These are phyloP conservation scores for Oscheius sp. DNA, from an alignment of 2,888 invertebrate species.

Conservation along the genomic window DNA sequence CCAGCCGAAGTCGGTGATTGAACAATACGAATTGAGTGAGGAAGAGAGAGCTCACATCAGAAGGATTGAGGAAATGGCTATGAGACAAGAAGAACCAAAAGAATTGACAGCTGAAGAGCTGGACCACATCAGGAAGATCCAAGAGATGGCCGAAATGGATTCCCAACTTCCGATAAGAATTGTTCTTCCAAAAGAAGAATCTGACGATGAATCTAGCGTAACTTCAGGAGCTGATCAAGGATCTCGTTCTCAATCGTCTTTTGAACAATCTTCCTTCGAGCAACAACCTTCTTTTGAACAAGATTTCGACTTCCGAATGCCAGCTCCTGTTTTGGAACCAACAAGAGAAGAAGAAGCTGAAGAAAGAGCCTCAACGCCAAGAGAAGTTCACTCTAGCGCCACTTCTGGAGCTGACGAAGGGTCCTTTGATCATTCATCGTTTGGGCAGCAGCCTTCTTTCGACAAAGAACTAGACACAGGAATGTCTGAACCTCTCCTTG, in stretches of 20 bases:
- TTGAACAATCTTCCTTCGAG: constrained; percentile 11
- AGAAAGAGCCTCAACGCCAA: not conserved
- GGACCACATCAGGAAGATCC: constrained; percentile 28
- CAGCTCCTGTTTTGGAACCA: constrained; percentile 24
- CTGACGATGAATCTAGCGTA: constrained; percentile 21
- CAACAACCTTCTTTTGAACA: constrained; percentile 19
- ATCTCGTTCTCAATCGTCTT: constrained; percentile 16
- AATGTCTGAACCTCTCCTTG: constrained; percentile 17
- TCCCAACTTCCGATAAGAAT: not conserved
- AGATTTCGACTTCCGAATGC: constrained; percentile 1
- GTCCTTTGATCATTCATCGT: not conserved
- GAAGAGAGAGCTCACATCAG: too few species aligned
- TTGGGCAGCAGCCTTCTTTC: constrained; percentile 2
- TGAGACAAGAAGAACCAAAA: not conserved
- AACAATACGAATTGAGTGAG: constrained; percentile 6
- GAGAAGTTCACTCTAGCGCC: constrained; percentile 25
- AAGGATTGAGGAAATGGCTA: not conserved
- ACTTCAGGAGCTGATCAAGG: constrained; percentile 30
- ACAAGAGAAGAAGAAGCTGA: not conserved
- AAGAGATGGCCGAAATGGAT: constrained; percentile 26
- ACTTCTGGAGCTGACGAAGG: constrained; percentile 38
- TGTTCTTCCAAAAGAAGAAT: not conserved
- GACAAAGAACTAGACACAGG: constrained; percentile 20
- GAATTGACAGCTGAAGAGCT: constrained; percentile 28
- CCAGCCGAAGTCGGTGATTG: not conserved